phyloP scores from a whole-genome alignment of 1,140 invertebrate genomes.

The Papilio polyxenes region DNA sequence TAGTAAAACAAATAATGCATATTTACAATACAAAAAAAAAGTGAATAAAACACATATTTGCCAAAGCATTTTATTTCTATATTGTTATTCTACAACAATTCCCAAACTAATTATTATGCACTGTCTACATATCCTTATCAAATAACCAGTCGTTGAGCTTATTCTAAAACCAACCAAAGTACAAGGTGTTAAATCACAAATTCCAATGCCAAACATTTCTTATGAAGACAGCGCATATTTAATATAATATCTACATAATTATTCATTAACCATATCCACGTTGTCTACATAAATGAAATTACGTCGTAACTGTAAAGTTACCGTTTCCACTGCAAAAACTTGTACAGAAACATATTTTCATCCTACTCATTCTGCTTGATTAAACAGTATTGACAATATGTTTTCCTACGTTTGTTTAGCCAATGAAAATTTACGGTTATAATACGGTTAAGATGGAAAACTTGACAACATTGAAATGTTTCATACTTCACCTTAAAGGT shows the following conservation, averaged over 20 bases:
- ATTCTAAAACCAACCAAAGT: constrained; percentile 3
- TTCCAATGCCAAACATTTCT: not conserved
- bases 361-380: too few relatives aligned
- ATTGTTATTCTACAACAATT: constrained; percentile 8
- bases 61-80: constrained; percentile 22
- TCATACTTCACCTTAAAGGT: not conserved
- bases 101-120: constrained; percentile 11
- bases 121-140: constrained; percentile 15
- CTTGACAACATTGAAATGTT: constrained; percentile 3
- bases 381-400: not conserved
- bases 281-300: not conserved
- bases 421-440: not conserved
- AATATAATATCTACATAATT: not conserved
- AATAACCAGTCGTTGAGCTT: not conserved
- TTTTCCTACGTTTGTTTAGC: not conserved
- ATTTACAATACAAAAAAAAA: not conserved
- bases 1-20: not conserved
- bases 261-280: constrained; percentile 8
- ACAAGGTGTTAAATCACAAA: not conserved
- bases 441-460: not conserved
- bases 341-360: too few relatives aligned
- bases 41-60: constrained; percentile 7
- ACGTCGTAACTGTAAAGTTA: not conserved
- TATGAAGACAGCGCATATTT: constrained; percentile 21
- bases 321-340: not conserved